Base-by-base conservation (phyloP, 2,888 invertebrate genomes). In the Andrena praecox region DNA sequence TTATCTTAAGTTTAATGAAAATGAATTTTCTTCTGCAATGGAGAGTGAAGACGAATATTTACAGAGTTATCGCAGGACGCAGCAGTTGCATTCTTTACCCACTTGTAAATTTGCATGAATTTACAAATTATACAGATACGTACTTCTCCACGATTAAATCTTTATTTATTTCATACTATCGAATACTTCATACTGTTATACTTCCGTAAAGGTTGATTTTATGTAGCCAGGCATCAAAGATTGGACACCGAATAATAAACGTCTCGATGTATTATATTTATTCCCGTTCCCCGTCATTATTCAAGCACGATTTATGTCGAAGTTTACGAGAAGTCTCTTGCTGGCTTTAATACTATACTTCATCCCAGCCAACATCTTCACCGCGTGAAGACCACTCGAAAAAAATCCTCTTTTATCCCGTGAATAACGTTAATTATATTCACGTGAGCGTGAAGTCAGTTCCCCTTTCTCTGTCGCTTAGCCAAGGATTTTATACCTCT, bases 271-370 rank as follows among this genome's bases (percentile, higher is more conserved):
- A 72, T 60, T 20, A 66, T 35, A 72, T 60, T 35, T 50, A 71
- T 71, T 48, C 71, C 20, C 71, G 59, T 77, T 71, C 29, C 20
- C 27, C 42, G 10, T 48, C 59, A 64, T 71, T 77, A 77, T 33
- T 59, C 48, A 59, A 20, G 2, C 66, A 27, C 63, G 70, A 71
- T 71, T 77, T 77, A 77, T 20, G 66, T 60, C 27, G 77, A 71
- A 59, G 50, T 63, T 77, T 50, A 71, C 33, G 56, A 56, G 64
- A 77, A 54, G 59, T 63, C 63, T 54, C 42, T 63, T 60, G 63
- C 33, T 42, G 20, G 35, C 52, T 62, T 52, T 62, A 74, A 74
- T 60, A 52, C 59, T 20, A 42, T 27, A 50, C 42, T 29, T 42
- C 24, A 50, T 59, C 7, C 24, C 42, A 27, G 29, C 20, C 64